Base-by-base conservation (phyloP, 1,140 invertebrate genomes). In the Tenebrio molitor region DNA sequence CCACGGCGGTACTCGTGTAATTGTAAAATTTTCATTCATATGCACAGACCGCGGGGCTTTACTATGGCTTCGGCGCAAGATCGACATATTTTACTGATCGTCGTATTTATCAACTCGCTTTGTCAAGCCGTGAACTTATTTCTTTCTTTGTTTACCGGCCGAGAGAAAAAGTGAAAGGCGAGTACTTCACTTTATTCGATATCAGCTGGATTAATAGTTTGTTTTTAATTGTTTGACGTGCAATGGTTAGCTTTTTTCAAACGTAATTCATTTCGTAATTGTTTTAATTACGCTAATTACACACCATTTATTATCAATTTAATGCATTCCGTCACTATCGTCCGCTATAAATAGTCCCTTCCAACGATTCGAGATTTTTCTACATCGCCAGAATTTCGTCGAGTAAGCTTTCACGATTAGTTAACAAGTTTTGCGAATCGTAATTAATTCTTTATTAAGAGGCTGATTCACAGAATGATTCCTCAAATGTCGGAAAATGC, bases 21-120 rank as follows among this genome's bases (percentile, higher is more conserved):
- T 74, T 74, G 67, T 74, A 75, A 76, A 73, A 69, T 69, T 75
- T 77, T 77, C 75, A 77, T 77, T 77, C 75, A 77, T 77, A 75
- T 73, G 23, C 29, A 58, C 23, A 8, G 21, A 58, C 23, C 21
- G 21, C 23, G 23, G n/a, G n/a, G n/a, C 6, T 58, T 25, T 17
- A 58, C 44, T 29, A 29, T 29, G 25, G 3, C 25, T 29, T 4
- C 3, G 8, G 8, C 8, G 8, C 25, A 3, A 29, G 25, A 29
- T 29, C 25, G 25, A 15, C 50, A 58, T 17, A 58, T 29, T 58
- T 29, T 58, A 58, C 23, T 29, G 14, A 58, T 21, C 44, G 44
- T 21, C n/a, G 19, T 50, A 17, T 50, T n/a, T n/a, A n/a, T n/a
- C n/a, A n/a, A n/a, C n/a, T n/a, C n/a, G n/a, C n/a, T n/a, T n/a